Percentiles rank a stretch among this genome's conserved stretches.
phyloP scores from a whole-genome alignment of 1,140 invertebrate genomes.

The Copidosoma floridanum region DNA sequence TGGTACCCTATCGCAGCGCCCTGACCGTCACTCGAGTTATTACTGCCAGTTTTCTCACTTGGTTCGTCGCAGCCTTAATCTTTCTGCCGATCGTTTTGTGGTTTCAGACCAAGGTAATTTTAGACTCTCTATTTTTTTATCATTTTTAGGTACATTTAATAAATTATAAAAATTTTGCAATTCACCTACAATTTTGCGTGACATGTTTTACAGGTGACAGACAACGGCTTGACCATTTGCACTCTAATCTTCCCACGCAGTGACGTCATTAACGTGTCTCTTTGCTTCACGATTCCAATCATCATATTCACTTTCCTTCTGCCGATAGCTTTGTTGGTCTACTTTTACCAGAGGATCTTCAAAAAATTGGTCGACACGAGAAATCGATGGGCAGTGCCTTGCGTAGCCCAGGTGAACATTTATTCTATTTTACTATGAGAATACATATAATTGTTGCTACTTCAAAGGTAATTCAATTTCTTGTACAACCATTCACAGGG shows the following conservation, averaged over 20 bases:
- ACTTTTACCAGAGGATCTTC: constrained; percentile 62
- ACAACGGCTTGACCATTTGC: constrained; percentile 50
- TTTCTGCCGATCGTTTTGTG: constrained; percentile 60
- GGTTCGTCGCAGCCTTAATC: constrained; percentile 55
- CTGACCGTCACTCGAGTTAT: constrained; percentile 54
- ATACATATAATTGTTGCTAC: too few species aligned
- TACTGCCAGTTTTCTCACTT: constrained; percentile 50
- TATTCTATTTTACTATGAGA: too few species aligned
- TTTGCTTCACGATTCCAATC: constrained; percentile 59
- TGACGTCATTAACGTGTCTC: constrained; percentile 53
- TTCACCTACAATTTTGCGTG: too few species aligned
- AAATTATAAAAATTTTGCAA: too few species aligned
- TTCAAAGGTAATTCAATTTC: too few species aligned
- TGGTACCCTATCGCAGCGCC: constrained; percentile 60
- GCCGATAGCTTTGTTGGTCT: constrained; percentile 60
- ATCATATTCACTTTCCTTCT: constrained; percentile 57
- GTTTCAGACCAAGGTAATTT: constrained; percentile 49
- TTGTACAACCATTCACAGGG: too few species aligned
- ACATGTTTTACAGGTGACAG: too few species aligned
- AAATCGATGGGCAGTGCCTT: constrained; percentile 56
- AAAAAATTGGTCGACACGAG: constrained; percentile 58
- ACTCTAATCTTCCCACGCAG: constrained; percentile 60
- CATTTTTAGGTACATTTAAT: too few species aligned
- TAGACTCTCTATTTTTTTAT: too few species aligned
- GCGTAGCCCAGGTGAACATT: constrained; percentile 47